Evolutionary conservation across 2,888 invertebrate species (phyloP), one percentile per base, ranked within the genome.

Genomic region (Tetranychus piercei): DNA sequence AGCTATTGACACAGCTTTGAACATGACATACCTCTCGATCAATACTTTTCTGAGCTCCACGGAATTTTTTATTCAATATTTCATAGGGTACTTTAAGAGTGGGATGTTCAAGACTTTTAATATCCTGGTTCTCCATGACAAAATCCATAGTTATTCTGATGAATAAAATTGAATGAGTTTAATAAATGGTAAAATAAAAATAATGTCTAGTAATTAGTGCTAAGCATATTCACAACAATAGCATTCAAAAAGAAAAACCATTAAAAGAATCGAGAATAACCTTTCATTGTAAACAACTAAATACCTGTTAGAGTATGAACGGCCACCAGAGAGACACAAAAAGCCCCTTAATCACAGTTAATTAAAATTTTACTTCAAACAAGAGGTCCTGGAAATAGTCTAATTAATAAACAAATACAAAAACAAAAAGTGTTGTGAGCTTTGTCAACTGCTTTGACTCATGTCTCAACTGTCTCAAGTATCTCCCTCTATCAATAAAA

Each of bases 1-100:
- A 84, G 78, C 92, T 92, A 73, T 85, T 85, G 0, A 90, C 89
- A 0, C 88, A 88, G 77, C 87, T 87, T 79, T 91, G 89, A 3
- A 95, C 90, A 81, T 94, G 91, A 1, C 93, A 89, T 11, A 91
- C 91, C 82, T 94, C 96, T 76, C 95, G 86, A 81, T 97, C 97
- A 76, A 99, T 84, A 15, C 90, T 89, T 80, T 96, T 94, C 83
- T 99, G 97, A 2, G 95, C 92, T 71, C 90, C 88, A 75, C 97
- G 89, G 82, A 96, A 99, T 80, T 92, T 92, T 83, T 97, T 97
- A 84, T 99, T 99, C 78, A 99, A 86, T 73, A 97, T 88, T 84
- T 99, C 99, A 81, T 97, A 99, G 1, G 97, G 97, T 78, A 97
- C 94, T 92, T 93, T 95, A 78, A 96, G 86, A 44, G 95, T 94